Evolutionary conservation across 2,113 vertebrate species (phyloP), one percentile per base, ranked within the genome.

Genomic region (Atractosteus spatula): DNA sequence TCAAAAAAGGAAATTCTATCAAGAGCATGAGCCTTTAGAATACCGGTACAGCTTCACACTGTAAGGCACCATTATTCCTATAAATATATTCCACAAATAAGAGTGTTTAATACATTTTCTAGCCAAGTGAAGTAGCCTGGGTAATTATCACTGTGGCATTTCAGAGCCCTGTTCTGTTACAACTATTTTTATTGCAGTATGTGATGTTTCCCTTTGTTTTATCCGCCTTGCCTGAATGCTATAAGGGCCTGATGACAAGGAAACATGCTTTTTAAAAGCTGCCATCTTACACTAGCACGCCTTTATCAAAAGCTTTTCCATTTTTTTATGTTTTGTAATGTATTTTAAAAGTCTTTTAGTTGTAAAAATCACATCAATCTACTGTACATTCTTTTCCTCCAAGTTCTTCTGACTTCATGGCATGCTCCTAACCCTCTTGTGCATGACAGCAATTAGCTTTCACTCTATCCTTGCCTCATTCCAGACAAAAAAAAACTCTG

Each of bases 101-200:
- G 77, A 72, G 80, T 81, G 77, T 80, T 81, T 76, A 76, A 86
- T 88, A 78, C 14, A 59, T 66, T 79, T 81, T 81, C 70, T 57
- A 81, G 80, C 79, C 74, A 80, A 83, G 78, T 77, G 82, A 83
- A 78, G 79, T 74, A 81, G 80, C 74, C 77, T 69, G 86, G 80
- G 83, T 91, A 89, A 92, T 91, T 89, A 90, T 89, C 84, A 73
- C 73, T 67, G 68, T 85, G 85, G 80, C 83, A 85, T 89, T 90
- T 87, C 70, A 77, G 77, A 79, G 83, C 80, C 81, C 79, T 68
- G 76, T 82, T 82, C 81, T 74, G 84, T 82, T 82, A 81, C 81
- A 81, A 84, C 80, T 84, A 83, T 87, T 86, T 90, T 84, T 80
- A 80, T 83, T 83, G 41, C 47, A 17, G 47, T 42, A 77, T 87